These are phyloP conservation scores for Harpagoxenus sublaevis DNA, from an alignment of 2,888 invertebrate genomes.

Conservation along the genomic window DNA sequence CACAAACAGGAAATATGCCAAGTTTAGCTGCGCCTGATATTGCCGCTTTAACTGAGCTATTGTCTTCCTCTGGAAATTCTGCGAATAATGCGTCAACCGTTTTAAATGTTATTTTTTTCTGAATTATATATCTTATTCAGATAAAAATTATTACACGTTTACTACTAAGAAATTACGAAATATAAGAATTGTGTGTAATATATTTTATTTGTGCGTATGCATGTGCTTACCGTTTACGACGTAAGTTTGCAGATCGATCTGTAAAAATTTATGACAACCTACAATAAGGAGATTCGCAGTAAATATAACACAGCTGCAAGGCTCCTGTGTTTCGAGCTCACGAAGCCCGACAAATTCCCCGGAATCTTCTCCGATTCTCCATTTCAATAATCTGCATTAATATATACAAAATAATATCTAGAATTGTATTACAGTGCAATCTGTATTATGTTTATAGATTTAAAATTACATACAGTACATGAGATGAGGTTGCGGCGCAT, in stretches of 20 bases:
- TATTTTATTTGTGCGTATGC: neutral
- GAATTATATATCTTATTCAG: neutral
- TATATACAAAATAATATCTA: neutral
- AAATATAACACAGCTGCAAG: constrained; percentile 92
- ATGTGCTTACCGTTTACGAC: constrained; percentile 86
- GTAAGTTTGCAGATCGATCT: constrained; percentile 92
- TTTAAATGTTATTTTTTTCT: neutral
- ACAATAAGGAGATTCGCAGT: constrained; percentile 91
- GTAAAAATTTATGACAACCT: constrained; percentile 94
- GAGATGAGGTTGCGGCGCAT: constrained; percentile 84
- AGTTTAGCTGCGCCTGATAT: constrained; percentile 81
- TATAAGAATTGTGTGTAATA: constrained; percentile 4
- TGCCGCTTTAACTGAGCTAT: constrained; percentile 82
- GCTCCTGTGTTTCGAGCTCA: constrained; percentile 92
- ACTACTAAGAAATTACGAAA: neutral
- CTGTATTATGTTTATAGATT: neutral
- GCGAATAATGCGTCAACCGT: neutral
- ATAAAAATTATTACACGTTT: neutral
- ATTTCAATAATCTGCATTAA: constrained; percentile 85
- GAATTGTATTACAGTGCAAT: constrained; percentile 2
- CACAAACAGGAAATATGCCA: constrained; percentile 84
- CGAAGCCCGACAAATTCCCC: constrained; percentile 89
- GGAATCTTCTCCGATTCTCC: constrained; percentile 86
- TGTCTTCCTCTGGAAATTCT: constrained; percentile 85
- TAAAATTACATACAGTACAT: constrained; percentile 79